Conservation (phyloP, 1,140 invertebrate species). For the Apis cerana region DNA sequence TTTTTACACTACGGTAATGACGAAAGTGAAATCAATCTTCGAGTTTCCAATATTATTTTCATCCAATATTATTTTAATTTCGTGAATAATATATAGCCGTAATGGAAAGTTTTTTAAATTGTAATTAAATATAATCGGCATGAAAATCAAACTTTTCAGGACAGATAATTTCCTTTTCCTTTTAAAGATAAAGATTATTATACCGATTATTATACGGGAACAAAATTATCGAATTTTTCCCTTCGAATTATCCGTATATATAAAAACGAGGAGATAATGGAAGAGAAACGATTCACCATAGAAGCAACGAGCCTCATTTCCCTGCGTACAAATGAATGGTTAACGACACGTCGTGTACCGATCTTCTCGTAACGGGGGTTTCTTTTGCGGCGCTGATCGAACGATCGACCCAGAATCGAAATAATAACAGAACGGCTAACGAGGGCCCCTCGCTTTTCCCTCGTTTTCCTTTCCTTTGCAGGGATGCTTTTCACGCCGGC, state of each 20-base stretch:
- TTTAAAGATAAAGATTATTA: too few relatives aligned
- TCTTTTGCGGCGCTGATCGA: constrained; percentile 49
- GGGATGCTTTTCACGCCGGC: constrained; percentile 56
- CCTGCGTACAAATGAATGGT: constrained; percentile 43
- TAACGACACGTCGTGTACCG: constrained; percentile 55
- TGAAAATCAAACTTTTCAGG: too few relatives aligned
- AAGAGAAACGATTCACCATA: neutral
- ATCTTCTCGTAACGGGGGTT: constrained; percentile 36
- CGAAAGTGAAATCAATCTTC: too few relatives aligned
- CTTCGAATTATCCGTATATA: neutral
- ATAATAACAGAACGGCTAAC: constrained; percentile 61
- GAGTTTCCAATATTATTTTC: too few relatives aligned
- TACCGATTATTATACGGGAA: too few relatives aligned
- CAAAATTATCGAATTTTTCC: neutral
- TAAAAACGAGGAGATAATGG: neutral
- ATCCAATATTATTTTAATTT: too few relatives aligned
- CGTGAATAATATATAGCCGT: too few relatives aligned
- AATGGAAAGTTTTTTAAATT: too few relatives aligned
- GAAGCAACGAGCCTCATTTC: neutral
- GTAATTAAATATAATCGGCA: too few relatives aligned
- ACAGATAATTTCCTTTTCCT: too few relatives aligned
- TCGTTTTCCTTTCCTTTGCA: constrained; percentile 54
- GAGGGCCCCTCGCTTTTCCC: constrained; percentile 51
- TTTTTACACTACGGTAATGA: too few relatives aligned
- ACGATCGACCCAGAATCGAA: constrained; percentile 65